phyloP scores from a whole-genome alignment of 2,113 vertebrate species.

The Elephas maximus region DNA sequence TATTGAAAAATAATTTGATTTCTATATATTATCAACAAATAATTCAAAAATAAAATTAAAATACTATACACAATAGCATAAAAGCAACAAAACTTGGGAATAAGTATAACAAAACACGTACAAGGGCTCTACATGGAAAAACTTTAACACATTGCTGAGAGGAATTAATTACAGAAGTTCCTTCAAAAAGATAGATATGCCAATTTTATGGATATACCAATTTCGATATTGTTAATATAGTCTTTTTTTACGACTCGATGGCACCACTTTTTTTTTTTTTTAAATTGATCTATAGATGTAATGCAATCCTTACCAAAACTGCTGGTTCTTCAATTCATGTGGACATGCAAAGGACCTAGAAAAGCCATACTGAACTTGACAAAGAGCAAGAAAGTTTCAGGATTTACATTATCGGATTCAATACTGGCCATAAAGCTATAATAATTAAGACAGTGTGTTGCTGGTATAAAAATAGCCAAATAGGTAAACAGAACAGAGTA shows the following conservation, averaged over 20 bases:
- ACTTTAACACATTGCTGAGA: neutral
- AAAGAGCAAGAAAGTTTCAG: neutral
- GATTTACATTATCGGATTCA: neutral
- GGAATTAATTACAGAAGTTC: neutral
- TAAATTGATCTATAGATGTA: neutral
- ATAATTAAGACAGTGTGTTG: no score
- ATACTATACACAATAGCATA: neutral
- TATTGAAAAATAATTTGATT: neutral
- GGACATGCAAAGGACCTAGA: neutral
- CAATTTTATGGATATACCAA: neutral
- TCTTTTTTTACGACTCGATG: neutral
- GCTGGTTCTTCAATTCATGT: neutral
- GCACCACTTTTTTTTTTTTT: neutral
- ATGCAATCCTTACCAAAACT: neutral
- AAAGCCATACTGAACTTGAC: neutral
- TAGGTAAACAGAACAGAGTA: no score
- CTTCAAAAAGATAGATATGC: neutral
- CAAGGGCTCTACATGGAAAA: neutral
- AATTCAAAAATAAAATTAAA: conserved; percentile 35
- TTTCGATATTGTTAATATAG: neutral
- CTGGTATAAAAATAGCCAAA: no score
- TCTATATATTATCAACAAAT: neutral
- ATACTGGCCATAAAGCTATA: no score
- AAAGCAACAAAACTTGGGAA: neutral
- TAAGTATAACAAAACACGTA: neutral